Conservation (phyloP, 53 echinoderm and acorn worm species). For the Paelopatides confundens region DNA sequence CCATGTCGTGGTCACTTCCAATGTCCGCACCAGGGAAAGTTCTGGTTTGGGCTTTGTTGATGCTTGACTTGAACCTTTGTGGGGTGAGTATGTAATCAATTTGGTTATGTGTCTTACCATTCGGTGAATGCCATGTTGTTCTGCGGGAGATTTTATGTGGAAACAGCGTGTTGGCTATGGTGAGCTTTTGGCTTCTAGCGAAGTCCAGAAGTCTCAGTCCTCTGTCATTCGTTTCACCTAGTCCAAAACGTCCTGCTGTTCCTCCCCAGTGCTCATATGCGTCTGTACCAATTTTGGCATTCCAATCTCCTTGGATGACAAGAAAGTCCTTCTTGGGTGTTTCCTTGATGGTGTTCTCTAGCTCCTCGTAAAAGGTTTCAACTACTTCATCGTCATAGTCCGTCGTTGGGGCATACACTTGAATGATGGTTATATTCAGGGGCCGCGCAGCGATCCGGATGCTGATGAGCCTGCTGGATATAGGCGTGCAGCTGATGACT, state of each 20-base stretch:
- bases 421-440: slow-evolving; percentile 23
- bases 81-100: slow-evolving; percentile 34
- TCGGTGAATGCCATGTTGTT: slow-evolving; percentile 33
- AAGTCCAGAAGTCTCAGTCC: slow-evolving; percentile 42
- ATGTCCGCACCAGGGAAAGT: slow-evolving; percentile 22
- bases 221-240: slow-evolving; percentile 41
- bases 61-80: neutral
- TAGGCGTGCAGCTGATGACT: slow-evolving; percentile 5
- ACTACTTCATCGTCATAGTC: slow-evolving; percentile 19
- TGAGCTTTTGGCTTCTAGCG: neutral
- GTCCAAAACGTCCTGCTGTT: slow-evolving; percentile 28
- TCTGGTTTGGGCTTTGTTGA: neutral
- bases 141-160: slow-evolving; percentile 34
- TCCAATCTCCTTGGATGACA: slow-evolving; percentile 32
- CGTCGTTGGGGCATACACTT: slow-evolving; percentile 58
- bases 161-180: slow-evolving; percentile 26
- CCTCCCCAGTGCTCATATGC: slow-evolving; percentile 13
- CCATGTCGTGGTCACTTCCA: slow-evolving; percentile 41
- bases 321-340: slow-evolving; percentile 35
- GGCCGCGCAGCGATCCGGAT: neutral
- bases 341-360: slow-evolving; percentile 5
- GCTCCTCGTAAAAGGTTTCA: slow-evolving; percentile 29
- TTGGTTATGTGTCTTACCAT: slow-evolving; percentile 27
- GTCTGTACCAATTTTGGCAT: slow-evolving; percentile 57
- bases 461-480: slow-evolving; percentile 26